Evolutionary conservation across 2,888 invertebrate genomes (phyloP), one percentile per base, ranked within the genome.

Genomic region (Lithophane ornitopus): DNA sequence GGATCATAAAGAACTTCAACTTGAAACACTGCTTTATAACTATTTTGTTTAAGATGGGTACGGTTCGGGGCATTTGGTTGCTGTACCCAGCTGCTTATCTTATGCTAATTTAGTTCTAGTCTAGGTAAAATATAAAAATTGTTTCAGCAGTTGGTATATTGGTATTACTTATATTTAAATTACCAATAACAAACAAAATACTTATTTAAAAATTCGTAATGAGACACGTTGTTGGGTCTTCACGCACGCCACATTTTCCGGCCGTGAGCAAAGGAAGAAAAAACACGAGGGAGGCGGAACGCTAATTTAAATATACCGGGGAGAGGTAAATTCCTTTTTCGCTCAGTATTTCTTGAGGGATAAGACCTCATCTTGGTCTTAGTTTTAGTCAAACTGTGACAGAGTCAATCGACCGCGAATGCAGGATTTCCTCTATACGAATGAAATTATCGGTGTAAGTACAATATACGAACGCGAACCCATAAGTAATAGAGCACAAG

Each of bases 221-320:
- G 72, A 44, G 26, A 76, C 63, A 66, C 76, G 65, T 66, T 75
- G 49, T 68, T 41, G 14, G 68, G 52, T 69, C 28, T 68, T 74
- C 62, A 77, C 69, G 46, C 62, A 77, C 69, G 46, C 70, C 61
- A 71, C 77, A 80, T 80, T 83, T 74, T 78, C 70, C 61, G 41
- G 28, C 70, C 70, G 61, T 76, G 70, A 78, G 72, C 70, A 80
- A 75, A 74, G 65, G 41, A 61, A 75, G 75, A 78, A 77, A 78
- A 77, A 85, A 84, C 81, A 69, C 74, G 70, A 78, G 78, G 76
- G 78, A 79, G 74, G 75, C 78, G 78, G 58, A 80, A 70, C 80
- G 78, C 79, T 81, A 79, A 87, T 89, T 87, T 89, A 82, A 85
- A 89, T 87, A 81, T 70, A 86, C 61, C 81, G 81, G 46, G 71